Conservation (phyloP, 2,888 invertebrate genomes). For the Zelleria hepariella region DNA sequence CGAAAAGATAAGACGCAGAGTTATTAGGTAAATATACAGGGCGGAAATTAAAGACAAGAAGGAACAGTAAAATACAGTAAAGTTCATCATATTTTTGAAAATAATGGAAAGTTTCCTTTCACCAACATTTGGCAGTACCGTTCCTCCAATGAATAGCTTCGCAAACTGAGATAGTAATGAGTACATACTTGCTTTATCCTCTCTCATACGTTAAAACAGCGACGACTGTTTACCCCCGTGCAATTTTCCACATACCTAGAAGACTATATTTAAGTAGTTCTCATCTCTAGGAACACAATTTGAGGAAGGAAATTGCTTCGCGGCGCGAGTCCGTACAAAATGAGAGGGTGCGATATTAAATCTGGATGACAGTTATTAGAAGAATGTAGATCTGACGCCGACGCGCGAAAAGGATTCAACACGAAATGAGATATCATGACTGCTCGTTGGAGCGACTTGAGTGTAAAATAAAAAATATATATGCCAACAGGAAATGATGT, state of each 20-base stretch:
- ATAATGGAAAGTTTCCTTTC: no score
- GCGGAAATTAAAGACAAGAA: no score
- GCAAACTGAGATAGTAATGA: no score
- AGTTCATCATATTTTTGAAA: no score
- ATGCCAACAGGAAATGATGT: not conserved
- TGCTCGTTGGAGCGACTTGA: constrained; percentile 5
- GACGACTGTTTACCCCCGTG: not conserved
- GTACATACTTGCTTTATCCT: no score
- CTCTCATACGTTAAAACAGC: no score
- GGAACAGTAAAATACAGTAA: no score
- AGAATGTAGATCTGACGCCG: constrained; percentile 8
- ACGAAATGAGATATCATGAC: constrained; percentile 40
- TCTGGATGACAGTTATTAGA: constrained; percentile 68
- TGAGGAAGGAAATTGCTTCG: constrained; percentile 65
- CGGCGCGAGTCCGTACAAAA: constrained; percentile 52
- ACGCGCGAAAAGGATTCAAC: constrained; percentile 34
- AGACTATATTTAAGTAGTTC: constrained; percentile 39
- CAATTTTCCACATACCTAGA: not conserved
- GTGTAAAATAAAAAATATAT: not conserved
- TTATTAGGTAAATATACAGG: no score
- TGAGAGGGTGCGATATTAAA: constrained; percentile 66
- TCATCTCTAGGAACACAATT: constrained; percentile 64
- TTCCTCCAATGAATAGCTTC: no score
- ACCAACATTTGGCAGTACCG: no score
- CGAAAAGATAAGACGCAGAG: no score